Base-by-base conservation (phyloP, 2,888 invertebrate genomes). In the Drosophila picticornis region DNA sequence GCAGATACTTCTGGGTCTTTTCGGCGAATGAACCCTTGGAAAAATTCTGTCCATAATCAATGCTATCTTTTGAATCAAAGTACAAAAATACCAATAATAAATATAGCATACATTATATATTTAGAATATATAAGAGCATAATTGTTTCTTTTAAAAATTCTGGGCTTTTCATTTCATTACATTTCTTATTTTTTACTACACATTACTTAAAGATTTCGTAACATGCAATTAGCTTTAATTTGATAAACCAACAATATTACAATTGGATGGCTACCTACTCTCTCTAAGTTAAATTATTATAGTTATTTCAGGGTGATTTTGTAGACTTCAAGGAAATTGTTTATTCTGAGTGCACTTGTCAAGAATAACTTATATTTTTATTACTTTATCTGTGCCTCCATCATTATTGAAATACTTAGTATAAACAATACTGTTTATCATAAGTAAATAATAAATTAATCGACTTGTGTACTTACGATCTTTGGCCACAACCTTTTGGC, bases 401-500 rank as follows among this genome's bases (percentile, higher is more conserved):
- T 46, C 16, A 46, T 22, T 13, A 25, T 22, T 9, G 1, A 25
- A 40, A n/a, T 10, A 10, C n/a, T n/a, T n/a, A n/a, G 6, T 40
- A 40, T n/a, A n/a, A n/a, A 40, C 4, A 38, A 3, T 38, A 38
- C 9, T 38, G 19, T 19, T 38, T 19, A 38, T 9, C 40, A 40
- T 4, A 46, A 0, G 46, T 16, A 25, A 25, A 22, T 16, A 50
- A 19, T 27, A 50, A 50, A 11, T 25, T 19, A 10, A 19, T 11
- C 19, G 0, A 6, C 2, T 27, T 27, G 16, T 27, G 16, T 53
- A 90, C 92, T 90, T 83, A 93, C 93, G 92, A 56, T 91, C 93
- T 79, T 85, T 87, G 59, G 92, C 93, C 57, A 93, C 91, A 31
- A 93, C 92, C 78, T 94, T 94, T 83, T 93, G 93, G 75, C 93